Evolutionary conservation across 2,113 vertebrate species (phyloP).

Genomic region (Brachionichthys hirsutus): DNA sequence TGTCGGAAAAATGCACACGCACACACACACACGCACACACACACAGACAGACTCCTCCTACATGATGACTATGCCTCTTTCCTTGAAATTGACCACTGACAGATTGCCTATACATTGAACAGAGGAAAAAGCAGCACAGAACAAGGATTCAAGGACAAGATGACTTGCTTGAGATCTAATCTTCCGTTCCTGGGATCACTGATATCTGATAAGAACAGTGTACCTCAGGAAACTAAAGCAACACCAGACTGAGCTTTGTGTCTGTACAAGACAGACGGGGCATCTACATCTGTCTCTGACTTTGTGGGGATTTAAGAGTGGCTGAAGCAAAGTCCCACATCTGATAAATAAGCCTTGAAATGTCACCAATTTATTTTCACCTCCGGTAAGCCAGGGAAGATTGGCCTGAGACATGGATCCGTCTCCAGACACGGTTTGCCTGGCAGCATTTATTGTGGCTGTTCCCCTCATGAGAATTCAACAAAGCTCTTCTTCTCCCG

Average conservation of each 20-base stretch:
- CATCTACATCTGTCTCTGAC: slow-evolving; percentile 46
- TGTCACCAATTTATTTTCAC: slow-evolving; percentile 2
- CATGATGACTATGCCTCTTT: slow-evolving; percentile 26
- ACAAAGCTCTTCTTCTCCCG: neutral
- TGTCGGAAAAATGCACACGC: too few relatives aligned
- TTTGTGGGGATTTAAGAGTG: slow-evolving; percentile 45
- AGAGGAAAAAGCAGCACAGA: slow-evolving; percentile 33
- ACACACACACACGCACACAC: too few relatives aligned
- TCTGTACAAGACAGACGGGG: slow-evolving; percentile 49
- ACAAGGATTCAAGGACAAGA: slow-evolving; percentile 57
- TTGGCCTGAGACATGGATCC: too few relatives aligned
- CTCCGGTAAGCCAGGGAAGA: neutral
- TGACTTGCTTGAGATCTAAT: slow-evolving; percentile 59
- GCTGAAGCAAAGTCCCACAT: slow-evolving; percentile 16
- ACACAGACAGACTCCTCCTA: neutral
- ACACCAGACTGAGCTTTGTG: slow-evolving; percentile 41
- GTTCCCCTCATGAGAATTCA: neutral
- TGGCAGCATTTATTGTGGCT: too few relatives aligned
- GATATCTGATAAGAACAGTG: slow-evolving; percentile 67
- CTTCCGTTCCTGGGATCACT: slow-evolving; percentile 62
- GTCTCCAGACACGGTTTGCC: too few relatives aligned
- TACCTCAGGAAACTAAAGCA: slow-evolving; percentile 63
- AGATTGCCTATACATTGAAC: slow-evolving; percentile 54
- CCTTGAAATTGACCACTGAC: slow-evolving; percentile 42
- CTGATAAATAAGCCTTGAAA: slow-evolving; percentile 6